Evolutionary conservation across 2,113 vertebrate species (phyloP).

Genomic region (Mionectes macconnelli): DNA sequence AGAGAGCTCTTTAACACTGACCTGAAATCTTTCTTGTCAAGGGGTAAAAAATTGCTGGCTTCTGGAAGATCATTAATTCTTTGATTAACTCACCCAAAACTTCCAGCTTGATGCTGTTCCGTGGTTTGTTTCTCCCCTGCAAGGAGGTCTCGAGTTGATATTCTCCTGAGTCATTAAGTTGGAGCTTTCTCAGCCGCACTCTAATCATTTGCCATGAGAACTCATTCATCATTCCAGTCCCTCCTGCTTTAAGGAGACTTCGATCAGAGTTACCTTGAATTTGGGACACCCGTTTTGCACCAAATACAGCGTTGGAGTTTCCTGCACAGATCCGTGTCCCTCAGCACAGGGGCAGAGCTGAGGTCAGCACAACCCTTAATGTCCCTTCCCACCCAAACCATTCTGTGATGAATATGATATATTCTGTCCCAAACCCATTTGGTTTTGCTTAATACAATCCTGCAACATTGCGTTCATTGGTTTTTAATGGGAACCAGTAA

Average conservation of each 20-base stretch:
- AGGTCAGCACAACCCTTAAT: neutral
- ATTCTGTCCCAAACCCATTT: neutral
- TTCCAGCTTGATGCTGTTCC: neutral
- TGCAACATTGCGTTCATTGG: neutral
- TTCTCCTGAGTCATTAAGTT: neutral
- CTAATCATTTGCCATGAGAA: neutral
- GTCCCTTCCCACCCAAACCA: neutral
- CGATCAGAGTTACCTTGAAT: neutral
- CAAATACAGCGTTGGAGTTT: neutral
- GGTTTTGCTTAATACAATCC: neutral
- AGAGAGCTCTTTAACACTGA: neutral
- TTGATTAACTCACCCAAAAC: slow-evolving; percentile 41
- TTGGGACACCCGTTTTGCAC: neutral
- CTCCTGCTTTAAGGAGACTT: neutral
- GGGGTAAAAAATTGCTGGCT: slow-evolving; percentile 19
- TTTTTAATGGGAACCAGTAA: neutral
- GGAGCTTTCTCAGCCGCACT: neutral
- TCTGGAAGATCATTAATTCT: neutral
- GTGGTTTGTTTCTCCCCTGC: neutral
- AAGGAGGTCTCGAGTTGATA: neutral
- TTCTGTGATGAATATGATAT: neutral
- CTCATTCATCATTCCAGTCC: slow-evolving; percentile 13
- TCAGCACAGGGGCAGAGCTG: neutral
- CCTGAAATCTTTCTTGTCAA: neutral
- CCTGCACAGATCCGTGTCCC: neutral